These are phyloP conservation scores for Drosophila chauvacae DNA, from an alignment of 1,140 invertebrate genomes.

Conservation along the genomic window DNA sequence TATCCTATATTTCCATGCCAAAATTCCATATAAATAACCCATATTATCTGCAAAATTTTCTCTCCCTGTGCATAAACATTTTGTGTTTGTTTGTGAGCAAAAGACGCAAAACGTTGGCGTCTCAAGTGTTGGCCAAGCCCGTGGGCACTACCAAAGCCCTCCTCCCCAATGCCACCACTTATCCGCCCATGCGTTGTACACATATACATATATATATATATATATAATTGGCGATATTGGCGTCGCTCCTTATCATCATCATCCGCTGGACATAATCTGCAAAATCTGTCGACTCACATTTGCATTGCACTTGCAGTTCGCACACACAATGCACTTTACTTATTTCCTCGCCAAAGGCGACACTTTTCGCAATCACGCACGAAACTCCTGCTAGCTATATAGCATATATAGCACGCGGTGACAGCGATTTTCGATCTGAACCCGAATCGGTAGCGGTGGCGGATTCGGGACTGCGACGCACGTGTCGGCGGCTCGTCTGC, in stretches of 20 bases:
- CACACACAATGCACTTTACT: conserved; percentile 29
- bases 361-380: conserved; percentile 58
- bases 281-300: conserved; percentile 48
- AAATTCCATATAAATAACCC: background rate
- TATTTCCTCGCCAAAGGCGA: conserved; percentile 33
- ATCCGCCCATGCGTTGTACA: background rate
- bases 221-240: conserved; percentile 21
- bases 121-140: conserved; percentile 61
- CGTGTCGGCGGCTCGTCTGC: conserved; percentile 64
- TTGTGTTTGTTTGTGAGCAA: conserved; percentile 28
- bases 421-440: conserved; percentile 31
- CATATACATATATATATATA: background rate
- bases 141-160: conserved; percentile 25
- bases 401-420: conserved; percentile 4
- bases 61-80: conserved; percentile 11
- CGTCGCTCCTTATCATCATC: conserved; percentile 33
- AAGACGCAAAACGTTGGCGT: conserved; percentile 56
- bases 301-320: conserved; percentile 24
- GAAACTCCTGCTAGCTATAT: conserved; percentile 22
- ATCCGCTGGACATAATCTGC: conserved; percentile 24
- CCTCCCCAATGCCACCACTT: conserved; percentile 5
- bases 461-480: conserved; percentile 35
- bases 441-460: conserved; percentile 25
- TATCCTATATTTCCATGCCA: background rate
- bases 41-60: background rate